Base-by-base conservation (phyloP, 2,113 vertebrate species). In the Catagonus wagneri region DNA sequence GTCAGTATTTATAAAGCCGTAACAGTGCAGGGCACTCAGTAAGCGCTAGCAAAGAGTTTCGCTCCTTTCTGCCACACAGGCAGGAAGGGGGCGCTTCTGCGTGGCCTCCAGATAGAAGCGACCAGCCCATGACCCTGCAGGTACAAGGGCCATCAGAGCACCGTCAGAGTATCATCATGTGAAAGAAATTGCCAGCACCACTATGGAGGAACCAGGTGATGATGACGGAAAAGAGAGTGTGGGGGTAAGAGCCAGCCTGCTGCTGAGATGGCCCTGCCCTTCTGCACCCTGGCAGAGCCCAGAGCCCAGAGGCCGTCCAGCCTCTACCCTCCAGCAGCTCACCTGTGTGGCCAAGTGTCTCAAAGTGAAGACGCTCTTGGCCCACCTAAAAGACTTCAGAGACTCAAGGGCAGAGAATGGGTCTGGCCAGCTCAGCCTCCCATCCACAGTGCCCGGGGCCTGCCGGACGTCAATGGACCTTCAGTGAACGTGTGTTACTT, bases 151-250 rank as follows among this genome's bases (percentile, higher is more conserved):
- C 23, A 17, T 34, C n/a, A 36, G 56, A 7, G 27, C 39, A 66
- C 39, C 14, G 10, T 34, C 80, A 58, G n/a, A 79, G n/a, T 13
- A 16, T 79, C 32, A 79, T 1, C 3, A 7, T 0, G 1, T 0
- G 25, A 75, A 74, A 83, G 76, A 50, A 66, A 58, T 85, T 4
- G 0, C 23, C 15, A 50, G 66, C 71, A 7, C 75, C 17, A 15
- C 94, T 52, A 79, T 84, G 94, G 93, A 95, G 34, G 66, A 87
- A 61, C 25, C 22, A 66, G 56, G 65, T 69, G 32, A 85, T 12
- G 34, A 4, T 0, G 19, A 93, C 6, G 71, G 78, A 81, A 72
- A 34, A 79, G 1, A 72, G 63, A 10, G 36, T 12, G 12, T 0
- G 0, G 9, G 50, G 52, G 15, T 12, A 32, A 61, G 29, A 65